These are phyloP conservation scores for Procambarus virginalis DNA, from an alignment of 1,140 invertebrate species.

Conservation along the genomic window DNA sequence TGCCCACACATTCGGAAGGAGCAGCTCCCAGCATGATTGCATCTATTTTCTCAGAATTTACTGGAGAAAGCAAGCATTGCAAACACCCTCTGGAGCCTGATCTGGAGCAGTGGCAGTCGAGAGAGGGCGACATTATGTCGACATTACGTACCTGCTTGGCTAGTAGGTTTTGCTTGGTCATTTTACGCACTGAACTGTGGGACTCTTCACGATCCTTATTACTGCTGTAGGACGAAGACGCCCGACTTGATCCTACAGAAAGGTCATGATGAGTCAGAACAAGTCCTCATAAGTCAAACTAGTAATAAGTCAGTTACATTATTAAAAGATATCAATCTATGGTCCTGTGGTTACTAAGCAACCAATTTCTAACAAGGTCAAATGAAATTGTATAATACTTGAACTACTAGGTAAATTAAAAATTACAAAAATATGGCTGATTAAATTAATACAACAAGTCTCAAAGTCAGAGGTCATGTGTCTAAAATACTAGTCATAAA, in stretches of 20 bases:
- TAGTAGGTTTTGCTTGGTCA: slow-evolving; percentile 55
- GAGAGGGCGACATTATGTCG: background rate
- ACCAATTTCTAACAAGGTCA: background rate
- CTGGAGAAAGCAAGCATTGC: slow-evolving; percentile 9
- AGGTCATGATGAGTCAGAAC: slow-evolving; percentile 32
- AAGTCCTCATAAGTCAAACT: slow-evolving; percentile 1
- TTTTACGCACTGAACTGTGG: slow-evolving; percentile 38
- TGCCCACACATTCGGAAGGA: background rate
- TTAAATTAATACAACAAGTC: background rate
- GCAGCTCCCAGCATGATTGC: slow-evolving; percentile 22
- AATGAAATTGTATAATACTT: background rate
- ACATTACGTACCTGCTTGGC: slow-evolving; percentile 57
- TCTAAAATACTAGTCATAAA: background rate
- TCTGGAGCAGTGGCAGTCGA: slow-evolving; percentile 22
- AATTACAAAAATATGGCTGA: too few relatives aligned
- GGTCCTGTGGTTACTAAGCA: background rate
- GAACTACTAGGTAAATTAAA: too few relatives aligned
- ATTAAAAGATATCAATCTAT: background rate
- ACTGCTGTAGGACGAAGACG: slow-evolving; percentile 35
- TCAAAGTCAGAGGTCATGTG: background rate
- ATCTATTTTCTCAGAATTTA: background rate
- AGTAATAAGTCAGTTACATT: background rate
- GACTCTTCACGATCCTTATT: slow-evolving; percentile 23
- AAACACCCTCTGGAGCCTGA: slow-evolving; percentile 34
- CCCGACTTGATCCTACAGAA: slow-evolving; percentile 62